phyloP scores from a whole-genome alignment of 2,797 vertebrate species.

The Galaxias olidus region DNA sequence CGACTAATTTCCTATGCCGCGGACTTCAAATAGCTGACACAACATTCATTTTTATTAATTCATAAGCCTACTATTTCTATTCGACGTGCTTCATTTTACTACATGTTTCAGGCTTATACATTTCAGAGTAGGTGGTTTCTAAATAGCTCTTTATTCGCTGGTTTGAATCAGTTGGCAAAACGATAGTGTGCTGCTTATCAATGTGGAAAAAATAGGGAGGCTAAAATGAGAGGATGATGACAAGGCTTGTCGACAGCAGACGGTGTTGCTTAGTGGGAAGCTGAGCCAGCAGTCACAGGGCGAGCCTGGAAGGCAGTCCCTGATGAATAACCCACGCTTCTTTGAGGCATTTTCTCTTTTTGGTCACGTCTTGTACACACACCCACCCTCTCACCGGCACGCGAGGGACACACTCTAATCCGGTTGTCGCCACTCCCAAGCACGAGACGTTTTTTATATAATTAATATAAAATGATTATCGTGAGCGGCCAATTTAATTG shows the following conservation, averaged over 20 bases:
- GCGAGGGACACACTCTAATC: conserved; percentile 55
- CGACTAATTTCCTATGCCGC: no score
- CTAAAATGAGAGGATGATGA: conserved; percentile 1
- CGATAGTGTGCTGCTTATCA: no score
- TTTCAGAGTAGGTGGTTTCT: no score
- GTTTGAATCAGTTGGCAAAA: neutral
- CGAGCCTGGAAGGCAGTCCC: conserved; percentile 7
- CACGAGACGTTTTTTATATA: conserved; percentile 60
- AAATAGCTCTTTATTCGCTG: no score
- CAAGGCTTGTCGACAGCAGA: conserved; percentile 18
- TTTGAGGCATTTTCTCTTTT: conserved; percentile 42
- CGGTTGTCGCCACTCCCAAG: conserved; percentile 44
- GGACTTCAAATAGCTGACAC: no score
- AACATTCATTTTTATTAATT: no score
- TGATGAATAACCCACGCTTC: conserved; percentile 5
- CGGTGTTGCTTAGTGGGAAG: conserved; percentile 9
- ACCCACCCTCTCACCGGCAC: conserved; percentile 34
- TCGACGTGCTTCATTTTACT: no score
- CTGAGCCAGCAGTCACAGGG: conserved; percentile 9
- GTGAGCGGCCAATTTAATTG: conserved; percentile 4
- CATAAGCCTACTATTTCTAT: no score
- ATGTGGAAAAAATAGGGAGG: neutral
- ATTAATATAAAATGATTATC: conserved; percentile 48
- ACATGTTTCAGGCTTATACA: no score
- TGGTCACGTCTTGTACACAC: conserved; percentile 36